These are phyloP conservation scores for Bungarus multicinctus DNA, from an alignment of 2,113 vertebrate species.

Conservation along the genomic window DNA sequence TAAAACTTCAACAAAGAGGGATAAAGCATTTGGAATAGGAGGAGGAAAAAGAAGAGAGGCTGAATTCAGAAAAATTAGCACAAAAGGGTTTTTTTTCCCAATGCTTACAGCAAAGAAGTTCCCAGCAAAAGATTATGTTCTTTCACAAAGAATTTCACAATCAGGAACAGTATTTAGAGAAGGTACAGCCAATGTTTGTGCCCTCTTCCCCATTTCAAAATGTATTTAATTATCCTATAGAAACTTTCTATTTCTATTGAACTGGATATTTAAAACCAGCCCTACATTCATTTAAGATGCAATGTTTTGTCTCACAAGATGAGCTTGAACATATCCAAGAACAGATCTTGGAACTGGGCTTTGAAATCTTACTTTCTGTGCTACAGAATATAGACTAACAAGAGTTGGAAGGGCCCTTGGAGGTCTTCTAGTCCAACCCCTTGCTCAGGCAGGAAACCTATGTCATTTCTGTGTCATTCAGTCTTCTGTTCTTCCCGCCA, in stretches of 20 bases:
- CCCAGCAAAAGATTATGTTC: background rate
- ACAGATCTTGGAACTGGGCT: background rate
- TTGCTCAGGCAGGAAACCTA: background rate
- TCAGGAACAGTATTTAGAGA: too few species aligned
- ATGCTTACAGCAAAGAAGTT: background rate
- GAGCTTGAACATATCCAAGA: background rate
- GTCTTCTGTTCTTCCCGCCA: too few species aligned
- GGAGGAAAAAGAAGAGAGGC: background rate
- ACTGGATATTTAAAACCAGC: background rate
- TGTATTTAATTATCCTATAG: background rate
- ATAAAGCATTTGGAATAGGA: background rate
- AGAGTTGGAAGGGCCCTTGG: background rate
- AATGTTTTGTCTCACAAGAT: background rate
- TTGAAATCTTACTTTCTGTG: background rate
- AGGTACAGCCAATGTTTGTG: background rate
- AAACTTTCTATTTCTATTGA: background rate
- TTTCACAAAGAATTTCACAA: background rate
- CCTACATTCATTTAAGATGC: background rate
- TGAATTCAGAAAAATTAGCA: background rate
- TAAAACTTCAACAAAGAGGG: background rate
- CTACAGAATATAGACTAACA: background rate
- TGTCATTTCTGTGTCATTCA: background rate
- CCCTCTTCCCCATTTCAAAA: background rate
- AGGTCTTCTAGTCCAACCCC: background rate
- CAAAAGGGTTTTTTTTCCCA: background rate